Percentiles rank a stretch among this genome's conserved stretches.
These are phyloP conservation scores for Hipposideros armiger DNA, from an alignment of 2,113 vertebrate species.

Conservation along the genomic window DNA sequence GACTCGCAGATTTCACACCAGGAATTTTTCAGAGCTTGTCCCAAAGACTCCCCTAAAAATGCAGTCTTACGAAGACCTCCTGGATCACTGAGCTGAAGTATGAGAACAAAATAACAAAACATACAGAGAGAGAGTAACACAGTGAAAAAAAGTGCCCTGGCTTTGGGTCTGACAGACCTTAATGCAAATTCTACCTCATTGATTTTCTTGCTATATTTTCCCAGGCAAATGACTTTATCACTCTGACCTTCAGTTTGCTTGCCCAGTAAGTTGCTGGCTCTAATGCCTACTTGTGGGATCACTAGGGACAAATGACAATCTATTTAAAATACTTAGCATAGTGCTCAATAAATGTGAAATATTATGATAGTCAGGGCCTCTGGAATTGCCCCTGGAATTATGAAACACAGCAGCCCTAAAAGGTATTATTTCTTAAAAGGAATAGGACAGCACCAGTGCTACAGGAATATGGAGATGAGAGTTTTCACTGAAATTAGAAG, in stretches of 20 bases:
- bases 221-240: not conserved
- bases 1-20: not conserved
- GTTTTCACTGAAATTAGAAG: not conserved
- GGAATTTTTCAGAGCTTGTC: not conserved
- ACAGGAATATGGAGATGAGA: not conserved
- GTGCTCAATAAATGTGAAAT: not conserved
- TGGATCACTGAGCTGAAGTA: not conserved
- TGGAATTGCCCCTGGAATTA: not conserved
- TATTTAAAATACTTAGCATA: conserved; percentile 4
- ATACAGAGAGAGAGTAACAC: not conserved
- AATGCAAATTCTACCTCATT: not conserved
- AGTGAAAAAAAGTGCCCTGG: not conserved
- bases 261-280: not conserved
- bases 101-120: not conserved
- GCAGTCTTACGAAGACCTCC: not conserved
- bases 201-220: not conserved
- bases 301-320: not conserved
- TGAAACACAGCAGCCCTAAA: not conserved
- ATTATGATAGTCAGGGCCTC: not conserved
- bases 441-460: not conserved
- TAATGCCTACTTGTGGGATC: not conserved
- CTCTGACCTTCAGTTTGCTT: not conserved
- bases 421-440: conserved; percentile 11
- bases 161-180: not conserved
- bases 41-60: not conserved